Evolutionary conservation across 1,140 invertebrate species (phyloP).

Genomic region (Oedothorax gibbosus): DNA sequence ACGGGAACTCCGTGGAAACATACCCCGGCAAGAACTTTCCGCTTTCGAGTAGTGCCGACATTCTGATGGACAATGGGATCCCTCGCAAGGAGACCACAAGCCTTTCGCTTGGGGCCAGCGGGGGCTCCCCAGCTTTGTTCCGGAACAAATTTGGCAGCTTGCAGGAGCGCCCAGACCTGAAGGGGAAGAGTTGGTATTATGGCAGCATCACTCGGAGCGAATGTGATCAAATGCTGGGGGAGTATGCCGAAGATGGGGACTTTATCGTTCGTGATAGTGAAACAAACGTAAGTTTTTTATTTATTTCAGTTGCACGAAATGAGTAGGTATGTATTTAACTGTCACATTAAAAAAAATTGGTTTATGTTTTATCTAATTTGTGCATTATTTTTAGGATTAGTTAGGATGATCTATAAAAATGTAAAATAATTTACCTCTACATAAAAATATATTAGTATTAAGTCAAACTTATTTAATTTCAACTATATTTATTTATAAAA

Average conservation of each 20-base stretch:
- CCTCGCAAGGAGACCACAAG: constrained; percentile 50
- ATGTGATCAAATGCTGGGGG: constrained; percentile 93
- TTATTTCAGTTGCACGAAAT: background rate
- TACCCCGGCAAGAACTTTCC: constrained; percentile 59
- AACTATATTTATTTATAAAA: no score
- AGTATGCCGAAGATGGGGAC: constrained; percentile 95
- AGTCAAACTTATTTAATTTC: no score
- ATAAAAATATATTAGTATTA: background rate
- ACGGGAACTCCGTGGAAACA: constrained; percentile 52
- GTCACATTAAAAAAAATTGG: no score
- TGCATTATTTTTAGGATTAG: no score
- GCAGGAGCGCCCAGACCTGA: constrained; percentile 75
- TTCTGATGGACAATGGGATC: constrained; percentile 50
- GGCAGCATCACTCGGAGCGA: constrained; percentile 93
- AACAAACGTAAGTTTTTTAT: constrained; percentile 87
- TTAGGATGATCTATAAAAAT: no score
- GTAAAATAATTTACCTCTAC: background rate
- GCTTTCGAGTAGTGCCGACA: constrained; percentile 56
- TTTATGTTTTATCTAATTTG: no score
- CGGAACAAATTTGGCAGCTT: constrained; percentile 58
- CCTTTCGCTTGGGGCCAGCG: constrained; percentile 54
- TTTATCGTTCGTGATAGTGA: constrained; percentile 98
- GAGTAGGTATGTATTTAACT: no score
- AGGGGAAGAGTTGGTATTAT: constrained; percentile 95
- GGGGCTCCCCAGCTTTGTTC: constrained; percentile 49